These are phyloP conservation scores for Lagopus leucura DNA, from an alignment of 2,113 vertebrate genomes.

Conservation along the genomic window DNA sequence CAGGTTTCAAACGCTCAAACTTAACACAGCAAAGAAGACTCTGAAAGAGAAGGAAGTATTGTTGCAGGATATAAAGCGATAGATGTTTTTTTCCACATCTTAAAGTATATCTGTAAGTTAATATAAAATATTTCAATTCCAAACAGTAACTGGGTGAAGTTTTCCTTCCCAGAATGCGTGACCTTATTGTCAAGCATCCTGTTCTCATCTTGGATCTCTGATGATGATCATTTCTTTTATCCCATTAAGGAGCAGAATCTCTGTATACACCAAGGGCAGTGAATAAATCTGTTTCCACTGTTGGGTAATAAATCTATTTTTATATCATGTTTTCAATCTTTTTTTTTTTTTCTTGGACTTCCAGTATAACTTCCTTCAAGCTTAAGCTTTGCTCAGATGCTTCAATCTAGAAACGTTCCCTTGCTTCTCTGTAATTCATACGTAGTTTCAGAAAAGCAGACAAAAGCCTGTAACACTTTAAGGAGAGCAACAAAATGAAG, in stretches of 20 bases:
- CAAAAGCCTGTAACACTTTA: background rate
- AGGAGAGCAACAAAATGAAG: background rate
- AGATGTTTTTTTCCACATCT: background rate
- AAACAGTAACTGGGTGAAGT: background rate
- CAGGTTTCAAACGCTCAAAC: constrained; percentile 83
- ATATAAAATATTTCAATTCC: background rate
- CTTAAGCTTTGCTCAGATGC: background rate
- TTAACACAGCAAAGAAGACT: constrained; percentile 36
- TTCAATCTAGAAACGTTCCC: background rate
- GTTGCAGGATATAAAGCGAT: constrained; percentile 31
- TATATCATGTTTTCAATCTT: background rate
- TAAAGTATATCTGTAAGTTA: background rate
- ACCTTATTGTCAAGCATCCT: background rate
- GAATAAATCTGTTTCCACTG: background rate
- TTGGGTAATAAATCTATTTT: constrained; percentile 63
- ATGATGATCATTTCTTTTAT: background rate
- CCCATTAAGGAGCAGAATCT: background rate
- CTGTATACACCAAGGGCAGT: background rate
- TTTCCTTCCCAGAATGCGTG: background rate
- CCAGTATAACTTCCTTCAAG: background rate
- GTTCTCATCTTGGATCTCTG: background rate
- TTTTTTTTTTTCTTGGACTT: background rate
- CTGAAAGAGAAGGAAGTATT: background rate
- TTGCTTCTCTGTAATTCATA: background rate
- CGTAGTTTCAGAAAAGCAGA: background rate